A percentile compares a stretch with the other conserved stretches of the same genome.
Evolutionary conservation across 2,113 vertebrate genomes (phyloP).

Genomic region (Podilymbus podiceps): DNA sequence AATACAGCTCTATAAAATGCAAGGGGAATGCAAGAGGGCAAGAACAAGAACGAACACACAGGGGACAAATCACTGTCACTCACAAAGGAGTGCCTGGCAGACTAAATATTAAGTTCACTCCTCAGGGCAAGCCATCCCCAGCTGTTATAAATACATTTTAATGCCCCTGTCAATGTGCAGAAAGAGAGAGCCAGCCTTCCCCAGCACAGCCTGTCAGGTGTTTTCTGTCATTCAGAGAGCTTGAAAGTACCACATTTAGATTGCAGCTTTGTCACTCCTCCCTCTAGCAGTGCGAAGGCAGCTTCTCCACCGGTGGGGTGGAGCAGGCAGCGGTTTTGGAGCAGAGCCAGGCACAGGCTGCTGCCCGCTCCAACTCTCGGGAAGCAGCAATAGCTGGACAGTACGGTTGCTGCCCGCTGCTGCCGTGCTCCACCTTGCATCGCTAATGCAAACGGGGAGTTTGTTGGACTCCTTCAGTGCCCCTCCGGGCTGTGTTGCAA

Average conservation of each 20-base stretch:
- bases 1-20: conserved; percentile 61
- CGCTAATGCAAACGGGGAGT: fast-evolving
- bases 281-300: conserved; percentile 35
- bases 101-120: conserved; percentile 75
- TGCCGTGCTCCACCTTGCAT: fast-evolving
- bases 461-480: not conserved
- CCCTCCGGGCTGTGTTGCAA: not conserved
- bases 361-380: not conserved
- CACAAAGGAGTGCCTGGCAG: conserved; percentile 73
- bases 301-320: not conserved
- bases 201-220: conserved; percentile 45
- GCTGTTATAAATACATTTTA: conserved; percentile 75
- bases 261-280: conserved; percentile 45
- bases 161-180: conserved; percentile 64
- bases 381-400: not conserved
- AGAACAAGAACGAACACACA: conserved; percentile 61
- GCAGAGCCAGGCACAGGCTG: not conserved
- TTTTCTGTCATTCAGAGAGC: conserved; percentile 50
- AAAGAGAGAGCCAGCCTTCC: conserved; percentile 24
- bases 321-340: not conserved
- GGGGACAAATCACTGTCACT: conserved; percentile 78
- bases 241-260: conserved; percentile 36
- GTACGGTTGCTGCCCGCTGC: fast-evolving
- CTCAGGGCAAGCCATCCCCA: conserved; percentile 69
- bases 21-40: conserved; percentile 46